phyloP scores from a whole-genome alignment of 1,140 invertebrate species.

The Aphaenogaster rudis region DNA sequence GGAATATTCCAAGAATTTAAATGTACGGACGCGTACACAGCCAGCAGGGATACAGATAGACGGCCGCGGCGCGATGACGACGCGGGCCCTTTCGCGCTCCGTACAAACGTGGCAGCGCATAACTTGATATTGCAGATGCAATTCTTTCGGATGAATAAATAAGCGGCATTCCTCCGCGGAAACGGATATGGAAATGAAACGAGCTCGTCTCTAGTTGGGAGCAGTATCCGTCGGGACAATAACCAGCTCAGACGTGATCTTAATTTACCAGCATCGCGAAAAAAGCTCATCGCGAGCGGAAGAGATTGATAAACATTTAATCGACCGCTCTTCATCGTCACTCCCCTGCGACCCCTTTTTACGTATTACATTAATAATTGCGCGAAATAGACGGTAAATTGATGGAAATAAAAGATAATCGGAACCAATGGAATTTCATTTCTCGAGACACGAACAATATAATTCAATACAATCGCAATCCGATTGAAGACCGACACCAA shows the following conservation, averaged over 20 bases:
- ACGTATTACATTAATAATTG: slow-evolving; percentile 30
- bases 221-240: not conserved
- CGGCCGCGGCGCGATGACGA: not conserved
- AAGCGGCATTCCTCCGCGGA: slow-evolving; percentile 32
- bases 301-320: slow-evolving; percentile 43
- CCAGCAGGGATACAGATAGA: slow-evolving; percentile 14
- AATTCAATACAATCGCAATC: not conserved
- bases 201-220: slow-evolving; percentile 1
- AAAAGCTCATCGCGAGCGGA: not conserved
- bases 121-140: slow-evolving; percentile 18
- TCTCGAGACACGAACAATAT: not conserved
- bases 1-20: slow-evolving; percentile 33
- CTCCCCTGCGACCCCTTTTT: not conserved
- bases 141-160: slow-evolving; percentile 52
- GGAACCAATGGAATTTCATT: not conserved
- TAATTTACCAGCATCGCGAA: slow-evolving; percentile 29
- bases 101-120: slow-evolving; percentile 30
- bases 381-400: not conserved
- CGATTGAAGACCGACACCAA: not conserved
- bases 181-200: slow-evolving; percentile 56
- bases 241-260: slow-evolving; percentile 1
- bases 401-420: not conserved
- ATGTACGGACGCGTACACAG: not conserved
- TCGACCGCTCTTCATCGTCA: not conserved
- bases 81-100: not conserved